phyloP scores from a whole-genome alignment of 2,797 vertebrate species.

The Liparis tanakae region DNA sequence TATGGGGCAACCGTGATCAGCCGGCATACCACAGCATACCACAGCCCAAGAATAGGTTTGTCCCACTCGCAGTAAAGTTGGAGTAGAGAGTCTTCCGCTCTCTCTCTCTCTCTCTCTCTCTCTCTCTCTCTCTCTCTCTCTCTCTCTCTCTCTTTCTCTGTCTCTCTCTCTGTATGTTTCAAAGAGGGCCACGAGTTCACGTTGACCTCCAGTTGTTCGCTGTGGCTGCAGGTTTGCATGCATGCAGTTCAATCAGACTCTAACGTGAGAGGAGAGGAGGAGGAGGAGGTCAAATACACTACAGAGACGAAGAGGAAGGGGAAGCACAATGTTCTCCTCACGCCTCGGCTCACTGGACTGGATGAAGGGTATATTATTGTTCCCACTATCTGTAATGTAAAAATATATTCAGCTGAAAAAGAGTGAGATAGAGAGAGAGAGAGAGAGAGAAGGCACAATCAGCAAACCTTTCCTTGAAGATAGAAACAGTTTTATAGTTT shows the following conservation, averaged over 20 bases:
- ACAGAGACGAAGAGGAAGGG: slow-evolving; percentile 35
- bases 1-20: neutral
- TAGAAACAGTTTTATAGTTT: neutral
- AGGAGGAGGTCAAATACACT: slow-evolving; percentile 38
- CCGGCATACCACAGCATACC: neutral
- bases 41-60: neutral
- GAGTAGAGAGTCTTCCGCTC: neutral
- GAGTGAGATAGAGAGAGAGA: too few species aligned
- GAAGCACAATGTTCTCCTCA: slow-evolving; percentile 34
- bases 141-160: too few species aligned
- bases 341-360: slow-evolving; percentile 27
- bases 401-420: slow-evolving; percentile 11
- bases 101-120: too few species aligned
- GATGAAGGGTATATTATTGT: neutral
- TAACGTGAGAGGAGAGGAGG: slow-evolving; percentile 45
- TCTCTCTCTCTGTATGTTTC: neutral
- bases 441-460: neutral
- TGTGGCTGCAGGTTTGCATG: slow-evolving; percentile 69
- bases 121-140: neutral
- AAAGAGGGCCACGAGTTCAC: slow-evolving; percentile 54
- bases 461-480: slow-evolving; percentile 4
- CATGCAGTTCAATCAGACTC: slow-evolving; percentile 35
- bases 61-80: neutral
- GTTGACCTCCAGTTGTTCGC: slow-evolving; percentile 63
- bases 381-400: slow-evolving; percentile 13